These are phyloP conservation scores for Neolamprologus multifasciatus DNA, from an alignment of 2,797 vertebrate species.

Conservation along the genomic window DNA sequence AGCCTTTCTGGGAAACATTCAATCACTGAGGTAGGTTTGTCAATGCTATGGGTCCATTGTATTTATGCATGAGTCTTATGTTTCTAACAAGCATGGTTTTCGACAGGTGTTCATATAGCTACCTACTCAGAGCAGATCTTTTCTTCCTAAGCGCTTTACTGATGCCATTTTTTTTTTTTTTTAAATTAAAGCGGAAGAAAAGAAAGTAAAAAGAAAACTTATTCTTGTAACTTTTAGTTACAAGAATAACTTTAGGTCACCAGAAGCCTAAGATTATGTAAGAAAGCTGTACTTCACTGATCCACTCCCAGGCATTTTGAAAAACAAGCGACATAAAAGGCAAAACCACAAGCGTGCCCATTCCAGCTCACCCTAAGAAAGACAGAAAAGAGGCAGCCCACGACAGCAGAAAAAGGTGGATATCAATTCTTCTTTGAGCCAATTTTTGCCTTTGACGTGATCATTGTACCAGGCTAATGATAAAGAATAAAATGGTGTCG, in stretches of 20 bases:
- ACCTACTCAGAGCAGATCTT: neutral
- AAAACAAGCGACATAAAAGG: neutral
- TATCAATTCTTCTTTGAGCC: neutral
- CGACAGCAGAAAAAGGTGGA: slow-evolving; percentile 14
- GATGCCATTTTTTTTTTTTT: neutral
- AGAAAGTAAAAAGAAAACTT: neutral
- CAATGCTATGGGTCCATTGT: neutral
- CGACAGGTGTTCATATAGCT: neutral
- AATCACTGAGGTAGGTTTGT: neutral
- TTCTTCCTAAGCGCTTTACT: neutral
- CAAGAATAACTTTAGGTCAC: neutral
- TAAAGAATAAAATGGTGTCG: neutral
- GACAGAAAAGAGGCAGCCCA: slow-evolving; percentile 17
- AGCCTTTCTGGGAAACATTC: neutral
- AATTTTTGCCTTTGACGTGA: neutral
- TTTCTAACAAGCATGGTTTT: neutral
- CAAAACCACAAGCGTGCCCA: neutral
- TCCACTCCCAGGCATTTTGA: neutral
- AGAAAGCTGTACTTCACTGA: neutral
- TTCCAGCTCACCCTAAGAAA: neutral
- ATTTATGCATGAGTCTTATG: neutral
- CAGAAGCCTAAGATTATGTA: neutral
- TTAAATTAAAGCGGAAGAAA: neutral
- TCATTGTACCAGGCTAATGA: neutral
- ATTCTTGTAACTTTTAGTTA: neutral